A percentile compares a stretch with the other conserved stretches of the same genome.
These are phyloP conservation scores for Lycophotia porphyrea DNA, from an alignment of 2,888 invertebrate genomes.

Conservation along the genomic window DNA sequence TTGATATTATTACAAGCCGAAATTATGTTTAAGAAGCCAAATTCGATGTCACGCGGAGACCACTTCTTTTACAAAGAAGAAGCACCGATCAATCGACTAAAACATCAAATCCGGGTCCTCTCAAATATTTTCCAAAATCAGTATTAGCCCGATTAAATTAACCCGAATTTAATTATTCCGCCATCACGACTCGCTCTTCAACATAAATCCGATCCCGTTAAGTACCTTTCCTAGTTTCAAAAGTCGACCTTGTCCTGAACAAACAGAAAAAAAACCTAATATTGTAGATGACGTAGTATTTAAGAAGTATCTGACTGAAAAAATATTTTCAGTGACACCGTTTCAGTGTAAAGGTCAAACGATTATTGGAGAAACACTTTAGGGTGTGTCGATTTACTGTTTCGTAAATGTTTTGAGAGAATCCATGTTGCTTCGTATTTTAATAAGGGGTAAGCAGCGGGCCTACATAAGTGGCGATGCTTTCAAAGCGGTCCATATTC, in stretches of 20 bases:
- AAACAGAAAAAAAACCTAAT: constrained; percentile 58
- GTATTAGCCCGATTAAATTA: constrained; percentile 35
- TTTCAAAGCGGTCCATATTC: background rate
- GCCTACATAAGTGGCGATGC: background rate
- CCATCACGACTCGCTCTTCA: constrained; percentile 32
- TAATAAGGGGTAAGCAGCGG: background rate
- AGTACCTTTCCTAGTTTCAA: constrained; percentile 46
- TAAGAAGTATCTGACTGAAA: constrained; percentile 43
- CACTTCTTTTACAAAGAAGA: background rate
- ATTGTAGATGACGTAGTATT: constrained; percentile 53
- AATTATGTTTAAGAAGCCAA: background rate
- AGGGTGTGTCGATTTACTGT: constrained; percentile 25
- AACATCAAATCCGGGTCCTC: constrained; percentile 18
- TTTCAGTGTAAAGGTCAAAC: constrained; percentile 29
- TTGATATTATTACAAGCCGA: background rate
- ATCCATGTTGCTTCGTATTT: background rate
- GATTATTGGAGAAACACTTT: constrained; percentile 39
- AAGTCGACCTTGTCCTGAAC: constrained; percentile 47
- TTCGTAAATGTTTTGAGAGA: background rate
- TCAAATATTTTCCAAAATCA: constrained; percentile 42
- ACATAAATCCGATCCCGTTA: constrained; percentile 31
- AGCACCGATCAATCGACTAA: background rate
- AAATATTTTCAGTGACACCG: constrained; percentile 37
- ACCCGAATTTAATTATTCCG: constrained; percentile 51
- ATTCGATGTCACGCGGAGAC: background rate